A percentile compares a stretch with the other conserved stretches of the same genome.
These are phyloP conservation scores for Plutomurus gul DNA, from an alignment of 1,140 invertebrate genomes.

Conservation along the genomic window DNA sequence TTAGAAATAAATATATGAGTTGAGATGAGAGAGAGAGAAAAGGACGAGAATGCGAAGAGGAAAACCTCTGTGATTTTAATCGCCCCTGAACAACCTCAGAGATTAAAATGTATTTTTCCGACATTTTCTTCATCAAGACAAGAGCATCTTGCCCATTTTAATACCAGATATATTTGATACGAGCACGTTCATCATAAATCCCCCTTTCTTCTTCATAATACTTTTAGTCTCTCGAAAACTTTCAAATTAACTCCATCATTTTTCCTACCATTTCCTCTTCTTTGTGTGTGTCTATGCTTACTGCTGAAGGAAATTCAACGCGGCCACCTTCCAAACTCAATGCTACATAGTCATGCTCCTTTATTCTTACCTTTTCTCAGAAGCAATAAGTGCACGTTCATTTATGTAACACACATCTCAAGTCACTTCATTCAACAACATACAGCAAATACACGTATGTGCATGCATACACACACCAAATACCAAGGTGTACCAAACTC, in stretches of 20 bases:
- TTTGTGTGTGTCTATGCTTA: too few relatives aligned
- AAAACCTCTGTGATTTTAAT: conserved; percentile 44
- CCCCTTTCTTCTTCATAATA: conserved; percentile 40
- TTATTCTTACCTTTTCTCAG: too few relatives aligned
- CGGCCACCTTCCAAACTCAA: too few relatives aligned
- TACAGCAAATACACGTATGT: too few relatives aligned
- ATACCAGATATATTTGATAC: conserved; percentile 50
- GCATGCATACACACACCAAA: too few relatives aligned
- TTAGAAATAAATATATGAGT: conserved; percentile 23
- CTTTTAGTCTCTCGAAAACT: conserved; percentile 48
- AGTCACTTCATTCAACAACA: too few relatives aligned
- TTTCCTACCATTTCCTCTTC: conserved; percentile 35
- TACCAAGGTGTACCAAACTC: too few relatives aligned
- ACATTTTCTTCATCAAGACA: conserved; percentile 44
- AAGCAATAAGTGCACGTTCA: too few relatives aligned
- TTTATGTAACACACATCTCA: too few relatives aligned
- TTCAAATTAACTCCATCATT: conserved; percentile 53
- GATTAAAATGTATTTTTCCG: conserved; percentile 53
- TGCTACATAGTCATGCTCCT: too few relatives aligned
- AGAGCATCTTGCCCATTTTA: conserved; percentile 43
- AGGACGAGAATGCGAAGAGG: conserved; percentile 4
- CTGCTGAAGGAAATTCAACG: too few relatives aligned
- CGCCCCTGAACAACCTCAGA: conserved; percentile 45
- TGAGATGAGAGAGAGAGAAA: conserved; percentile 22
- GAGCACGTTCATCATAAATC: conserved; percentile 53